These are phyloP conservation scores for Martes martes DNA, from an alignment of 2,113 vertebrate species.

Conservation along the genomic window DNA sequence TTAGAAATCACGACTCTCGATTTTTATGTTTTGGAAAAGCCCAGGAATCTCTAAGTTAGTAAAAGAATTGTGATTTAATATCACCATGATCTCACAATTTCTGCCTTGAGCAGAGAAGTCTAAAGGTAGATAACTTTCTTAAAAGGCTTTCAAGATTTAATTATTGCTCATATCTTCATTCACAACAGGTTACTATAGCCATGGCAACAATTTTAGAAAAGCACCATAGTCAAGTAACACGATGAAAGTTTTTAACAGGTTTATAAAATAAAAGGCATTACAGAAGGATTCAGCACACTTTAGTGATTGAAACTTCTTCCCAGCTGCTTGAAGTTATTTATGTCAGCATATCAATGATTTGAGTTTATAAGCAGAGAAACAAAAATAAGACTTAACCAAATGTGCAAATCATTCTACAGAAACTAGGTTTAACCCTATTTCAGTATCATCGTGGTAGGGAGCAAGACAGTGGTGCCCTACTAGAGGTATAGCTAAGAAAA, in stretches of 20 bases:
- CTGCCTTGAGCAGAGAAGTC: neutral
- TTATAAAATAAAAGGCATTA: neutral
- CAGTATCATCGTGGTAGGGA: neutral
- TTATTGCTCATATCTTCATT: neutral
- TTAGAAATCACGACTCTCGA: neutral
- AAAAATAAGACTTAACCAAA: neutral
- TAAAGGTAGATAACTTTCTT: neutral
- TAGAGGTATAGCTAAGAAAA: neutral
- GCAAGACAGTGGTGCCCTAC: neutral
- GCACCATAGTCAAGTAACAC: neutral
- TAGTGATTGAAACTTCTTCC: neutral
- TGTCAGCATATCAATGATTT: neutral
- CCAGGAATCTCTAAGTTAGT: neutral
- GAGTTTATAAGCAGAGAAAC: neutral
- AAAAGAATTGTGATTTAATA: constrained; percentile 31
- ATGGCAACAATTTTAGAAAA: neutral
- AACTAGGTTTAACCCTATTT: neutral
- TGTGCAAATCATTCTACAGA: neutral
- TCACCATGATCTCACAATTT: neutral
- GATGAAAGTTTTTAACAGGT: neutral
- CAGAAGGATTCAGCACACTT: neutral
- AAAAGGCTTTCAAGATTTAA: constrained; percentile 8
- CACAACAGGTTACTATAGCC: neutral
- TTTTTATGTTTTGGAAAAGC: constrained; percentile 30
- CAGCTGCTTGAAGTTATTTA: neutral